Evolutionary conservation across 2,888 invertebrate genomes (phyloP), one percentile per base, ranked within the genome.

Genomic region (Dichetophora obliterata): DNA sequence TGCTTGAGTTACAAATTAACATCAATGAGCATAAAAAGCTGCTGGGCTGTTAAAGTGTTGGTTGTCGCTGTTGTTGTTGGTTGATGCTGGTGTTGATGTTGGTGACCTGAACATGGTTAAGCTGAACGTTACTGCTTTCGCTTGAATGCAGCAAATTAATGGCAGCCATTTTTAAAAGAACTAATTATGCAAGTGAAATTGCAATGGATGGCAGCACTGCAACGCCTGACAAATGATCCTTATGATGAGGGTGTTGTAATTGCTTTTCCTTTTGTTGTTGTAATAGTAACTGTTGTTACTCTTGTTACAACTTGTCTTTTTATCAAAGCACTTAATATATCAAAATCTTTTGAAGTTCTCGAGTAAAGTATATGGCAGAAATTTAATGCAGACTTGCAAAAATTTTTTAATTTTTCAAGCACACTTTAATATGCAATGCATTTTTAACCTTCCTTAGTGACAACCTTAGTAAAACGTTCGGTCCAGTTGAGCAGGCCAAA

Each of bases 161-260:
- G 82, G 80, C 82, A 80, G 80, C 80, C 83, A 85, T 86, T 84
- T 85, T 85, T 86, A 83, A 86, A 52, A 83, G 81, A 82, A 81
- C 82, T 86, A 86, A 86, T 86, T 87, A 86, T 86, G 85, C 83
- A 80, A 83, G 80, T 80, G 82, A 80, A 78, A 82, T 79, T 79
- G 79, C 80, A 77, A 79, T 48, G 31, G 61, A 68, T 69, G 48
- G 24, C 75, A 77, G 69, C 31, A 69, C 14, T 50, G 27, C n/a
- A 69, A 14, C 14, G 54, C 19, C 54, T 65, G 74, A 65, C 54
- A 74, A 73, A 74, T 52, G 74, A 66, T 16, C 3, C 34, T 31
- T 50, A 54, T 50, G 65, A 65, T 65, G 65, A 22, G 52, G 63
- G 6, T 19, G 50, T 2, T 50, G 31, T 52, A 22, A 48, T 59